Evolutionary conservation across 2,113 vertebrate genomes (phyloP), one percentile per base, ranked within the genome.

Genomic region (Chrysochloris asiatica): DNA sequence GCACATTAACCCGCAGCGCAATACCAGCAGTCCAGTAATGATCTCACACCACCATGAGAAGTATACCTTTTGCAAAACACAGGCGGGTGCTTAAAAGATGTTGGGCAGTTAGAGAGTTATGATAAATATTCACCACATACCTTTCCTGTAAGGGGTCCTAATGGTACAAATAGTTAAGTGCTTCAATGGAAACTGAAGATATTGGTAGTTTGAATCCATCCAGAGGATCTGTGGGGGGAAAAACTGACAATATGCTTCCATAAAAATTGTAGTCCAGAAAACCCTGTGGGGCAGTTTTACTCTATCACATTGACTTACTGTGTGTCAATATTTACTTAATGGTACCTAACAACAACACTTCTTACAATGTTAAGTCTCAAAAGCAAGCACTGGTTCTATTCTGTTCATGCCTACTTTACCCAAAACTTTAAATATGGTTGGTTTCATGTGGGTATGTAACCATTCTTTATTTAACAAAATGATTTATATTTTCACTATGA

Each of bases 381-480:
- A 65, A 21, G 2, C 8, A 24, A 8, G 47, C 16, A 17, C 2
- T 56, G 48, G 3, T 36, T 72, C n/a, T 85, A 0, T 21, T 83
- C 41, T 76, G 33, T 54, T 86, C 41, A 12, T 48, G 50, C 5
- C 21, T 87, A 16, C 83, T 86, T 89, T 77, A 86, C 48, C 3
- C 13, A 19, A 54, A 11, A 16, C 9, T 11, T 52, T 79, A 69
- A 78, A 56, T 3, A 24, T 30, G 24, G 2, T 85, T 88, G 82
- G 13, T 9, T 45, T 82, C 14, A 75, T 45, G 79, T 30, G 2
- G 3, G 21, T 33, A 14, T 71, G 8, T 45, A 78, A 8, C 63
- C 65, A 59, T 19, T 9, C 87, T 94, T 84, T 16, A 7, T 59
- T 93, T 77, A 59, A 45, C 90, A 63, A 56, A 10, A 65, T 80